Percentiles rank a stretch among this genome's conserved stretches.
Conservation (phyloP, 2,797 vertebrate genomes). For the Argyrosomus regius region DNA sequence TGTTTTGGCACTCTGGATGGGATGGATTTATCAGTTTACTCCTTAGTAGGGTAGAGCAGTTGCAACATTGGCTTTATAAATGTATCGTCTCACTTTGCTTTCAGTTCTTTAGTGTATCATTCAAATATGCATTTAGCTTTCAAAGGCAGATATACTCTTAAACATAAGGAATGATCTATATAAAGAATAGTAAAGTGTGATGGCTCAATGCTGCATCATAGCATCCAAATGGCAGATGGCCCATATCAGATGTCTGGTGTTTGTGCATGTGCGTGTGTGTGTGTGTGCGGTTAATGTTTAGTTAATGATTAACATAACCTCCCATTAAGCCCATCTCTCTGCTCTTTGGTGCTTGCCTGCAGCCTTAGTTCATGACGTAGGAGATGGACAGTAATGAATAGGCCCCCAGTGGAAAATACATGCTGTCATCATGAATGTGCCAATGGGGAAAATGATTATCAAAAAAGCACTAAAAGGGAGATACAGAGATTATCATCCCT, state of each 20-base stretch:
- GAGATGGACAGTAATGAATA: slow-evolving; percentile 70
- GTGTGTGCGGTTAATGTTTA: slow-evolving; percentile 73
- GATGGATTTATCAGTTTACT: background rate
- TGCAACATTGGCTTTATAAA: background rate
- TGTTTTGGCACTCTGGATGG: background rate
- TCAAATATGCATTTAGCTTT: too few species aligned
- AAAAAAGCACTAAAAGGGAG: slow-evolving; percentile 20
- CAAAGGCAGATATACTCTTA: background rate
- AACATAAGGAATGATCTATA: slow-evolving; percentile 4
- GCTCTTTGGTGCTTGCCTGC: slow-evolving; percentile 52
- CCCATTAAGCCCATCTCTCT: slow-evolving; percentile 75
- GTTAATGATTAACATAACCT: slow-evolving; percentile 79
- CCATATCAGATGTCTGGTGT: slow-evolving; percentile 68
- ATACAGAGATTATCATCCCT: slow-evolving; percentile 36
- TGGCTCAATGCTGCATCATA: slow-evolving; percentile 45
- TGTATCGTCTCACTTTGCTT: slow-evolving; percentile 4
- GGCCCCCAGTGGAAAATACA: slow-evolving; percentile 65
- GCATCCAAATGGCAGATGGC: slow-evolving; percentile 76
- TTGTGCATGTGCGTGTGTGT: slow-evolving; percentile 42
- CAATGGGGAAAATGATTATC: slow-evolving; percentile 61
- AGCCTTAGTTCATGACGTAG: slow-evolving; percentile 65
- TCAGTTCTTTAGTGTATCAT: too few species aligned
- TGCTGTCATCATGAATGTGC: slow-evolving; percentile 61
- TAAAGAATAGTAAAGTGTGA: background rate
- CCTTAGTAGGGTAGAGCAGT: background rate